Conservation (phyloP, 2,113 vertebrate species). For the Hystrix brachyura region DNA sequence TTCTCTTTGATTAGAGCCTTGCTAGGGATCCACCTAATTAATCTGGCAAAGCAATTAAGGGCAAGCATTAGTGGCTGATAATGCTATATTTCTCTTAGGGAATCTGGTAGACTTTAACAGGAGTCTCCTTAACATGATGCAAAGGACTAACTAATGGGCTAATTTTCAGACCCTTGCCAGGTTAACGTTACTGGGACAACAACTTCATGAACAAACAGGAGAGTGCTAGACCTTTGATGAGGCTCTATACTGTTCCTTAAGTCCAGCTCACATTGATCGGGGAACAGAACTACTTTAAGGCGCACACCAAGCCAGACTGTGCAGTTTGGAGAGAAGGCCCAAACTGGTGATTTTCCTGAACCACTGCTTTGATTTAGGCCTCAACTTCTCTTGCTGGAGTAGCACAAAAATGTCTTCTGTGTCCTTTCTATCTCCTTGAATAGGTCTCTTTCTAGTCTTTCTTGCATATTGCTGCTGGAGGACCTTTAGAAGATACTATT, state of each 20-base stretch:
- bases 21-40: conserved; percentile 69
- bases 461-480: background rate
- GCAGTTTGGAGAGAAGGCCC: background rate
- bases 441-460: background rate
- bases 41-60: conserved; percentile 71
- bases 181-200: conserved; percentile 21
- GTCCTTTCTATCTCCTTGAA: background rate
- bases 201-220: background rate
- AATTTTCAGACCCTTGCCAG: conserved; percentile 58
- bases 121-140: conserved; percentile 26
- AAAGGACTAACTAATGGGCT: conserved; percentile 41
- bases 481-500: background rate
- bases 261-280: background rate
- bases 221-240: background rate
- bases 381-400: background rate
- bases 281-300: background rate
- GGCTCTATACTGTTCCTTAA: background rate
- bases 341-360: background rate
- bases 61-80: conserved; percentile 44
- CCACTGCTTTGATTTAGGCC: background rate
- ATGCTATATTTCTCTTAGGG: conserved; percentile 33
- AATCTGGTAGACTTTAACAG: background rate
- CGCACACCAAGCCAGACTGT: no score
- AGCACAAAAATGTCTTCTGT: background rate
- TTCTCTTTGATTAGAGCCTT: conserved; percentile 62